Conservation (phyloP, 2,797 vertebrate genomes). For the Gallirallus australis region DNA sequence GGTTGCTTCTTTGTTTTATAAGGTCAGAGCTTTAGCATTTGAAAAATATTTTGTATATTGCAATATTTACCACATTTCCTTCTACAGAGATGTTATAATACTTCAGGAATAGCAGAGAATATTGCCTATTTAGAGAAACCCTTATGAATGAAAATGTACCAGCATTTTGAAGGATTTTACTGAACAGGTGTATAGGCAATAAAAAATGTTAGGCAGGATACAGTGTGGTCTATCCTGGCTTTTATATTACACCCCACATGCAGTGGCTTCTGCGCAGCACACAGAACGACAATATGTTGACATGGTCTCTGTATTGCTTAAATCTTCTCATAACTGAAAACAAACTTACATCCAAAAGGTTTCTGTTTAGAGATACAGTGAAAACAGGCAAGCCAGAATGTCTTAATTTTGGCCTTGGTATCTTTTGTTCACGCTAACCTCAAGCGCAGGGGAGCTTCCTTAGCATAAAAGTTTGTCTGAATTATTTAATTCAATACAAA, state of each 20-base stretch:
- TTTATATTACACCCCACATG: neutral
- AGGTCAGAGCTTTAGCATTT: neutral
- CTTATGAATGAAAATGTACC: constrained; percentile 8
- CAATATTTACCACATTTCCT: neutral
- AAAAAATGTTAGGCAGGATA: neutral
- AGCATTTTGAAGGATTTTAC: neutral
- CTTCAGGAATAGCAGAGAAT: neutral
- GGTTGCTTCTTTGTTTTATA: constrained; percentile 38
- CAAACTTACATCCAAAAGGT: neutral
- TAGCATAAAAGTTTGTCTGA: neutral
- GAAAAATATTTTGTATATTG: neutral
- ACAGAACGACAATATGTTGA: neutral
- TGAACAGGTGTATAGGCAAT: neutral
- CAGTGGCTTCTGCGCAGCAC: neutral
- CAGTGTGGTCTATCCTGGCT: neutral
- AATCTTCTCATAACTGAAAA: neutral
- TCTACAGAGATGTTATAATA: neutral
- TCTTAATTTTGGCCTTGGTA: neutral
- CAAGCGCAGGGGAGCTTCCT: neutral
- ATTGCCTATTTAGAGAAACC: neutral
- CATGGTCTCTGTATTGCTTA: neutral
- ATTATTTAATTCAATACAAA: neutral
- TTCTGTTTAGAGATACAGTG: neutral
- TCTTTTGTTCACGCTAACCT: neutral
- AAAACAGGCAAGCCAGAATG: neutral